Base-by-base conservation (phyloP, 2,888 invertebrate genomes). In the Physocephala rufipes region DNA sequence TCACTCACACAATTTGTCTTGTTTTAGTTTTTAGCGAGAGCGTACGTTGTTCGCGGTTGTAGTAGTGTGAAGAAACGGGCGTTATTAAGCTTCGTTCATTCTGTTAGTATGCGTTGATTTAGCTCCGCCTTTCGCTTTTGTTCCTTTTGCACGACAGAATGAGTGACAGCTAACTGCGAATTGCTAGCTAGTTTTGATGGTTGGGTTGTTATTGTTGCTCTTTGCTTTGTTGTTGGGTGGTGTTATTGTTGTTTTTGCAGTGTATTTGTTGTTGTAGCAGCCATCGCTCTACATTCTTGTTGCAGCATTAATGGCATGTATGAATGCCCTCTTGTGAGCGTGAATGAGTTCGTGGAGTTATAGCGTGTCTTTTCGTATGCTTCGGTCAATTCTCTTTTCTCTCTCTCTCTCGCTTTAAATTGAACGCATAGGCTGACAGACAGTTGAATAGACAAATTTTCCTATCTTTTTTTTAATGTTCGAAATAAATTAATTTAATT, bases 381-480 rank as follows among this genome's bases (percentile, higher is more conserved):
- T 24, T 51, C 59, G 19, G 15, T 53, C 21, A 13, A 16, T 45
- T 28, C 19, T 13, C 61, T n/a, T 19, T 36, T 53, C 21, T 30
- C 62, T 24, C 9, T 30, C 30, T 49, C 21, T 21, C 49, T 26
- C 28, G 9, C 26, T 21, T 19, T 36, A n/a, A 51, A 26, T n/a
- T 2, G 30, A 36, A 36, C 36, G 5, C 24, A 58, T 36, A 36
- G 36, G 9, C 9, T 7, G 36, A 55, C 43, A 47, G 49, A 65
- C 51, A n/a, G n/a, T n/a, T n/a, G n/a, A n/a, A n/a, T n/a, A n/a
- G n/a, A n/a, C n/a, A n/a, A n/a, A 69, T 61, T 65, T 64, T 58
- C 53, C 66, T 69, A 69, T 65, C 70, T 63, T 70, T 62, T 49
- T 72, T 53, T 62, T 66, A 59, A 59, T 67, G 47, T 67, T 67